Evolutionary conservation across 2,888 invertebrate genomes (phyloP).

Genomic region (Coremacera marginata): DNA sequence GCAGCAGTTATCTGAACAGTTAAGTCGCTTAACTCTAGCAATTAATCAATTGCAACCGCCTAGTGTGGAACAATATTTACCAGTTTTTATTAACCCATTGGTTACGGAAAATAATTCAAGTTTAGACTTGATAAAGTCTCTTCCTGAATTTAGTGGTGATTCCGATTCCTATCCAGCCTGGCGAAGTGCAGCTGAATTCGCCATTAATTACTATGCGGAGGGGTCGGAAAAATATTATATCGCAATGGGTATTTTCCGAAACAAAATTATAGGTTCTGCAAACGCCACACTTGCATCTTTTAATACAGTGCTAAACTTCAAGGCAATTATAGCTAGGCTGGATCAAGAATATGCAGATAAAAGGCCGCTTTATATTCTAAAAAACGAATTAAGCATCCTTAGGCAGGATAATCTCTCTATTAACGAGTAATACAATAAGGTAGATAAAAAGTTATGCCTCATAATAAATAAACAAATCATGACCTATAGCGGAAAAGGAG

Average conservation of each 20-base stretch:
- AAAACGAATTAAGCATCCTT: background rate
- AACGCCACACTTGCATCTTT: background rate
- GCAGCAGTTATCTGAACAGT: slow-evolving; percentile 31
- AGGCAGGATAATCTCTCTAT: background rate
- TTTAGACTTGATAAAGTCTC: background rate
- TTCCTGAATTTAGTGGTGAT: background rate
- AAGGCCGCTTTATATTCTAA: no score
- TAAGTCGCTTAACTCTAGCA: no score
- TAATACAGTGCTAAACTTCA: background rate
- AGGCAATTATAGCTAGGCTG: no score
- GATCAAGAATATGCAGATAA: no score
- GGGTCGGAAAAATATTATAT: background rate
- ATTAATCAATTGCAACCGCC: no score
- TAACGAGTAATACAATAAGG: background rate
- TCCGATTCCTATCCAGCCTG: background rate
- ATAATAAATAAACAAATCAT: no score
- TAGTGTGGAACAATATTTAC: no score
- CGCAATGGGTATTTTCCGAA: background rate
- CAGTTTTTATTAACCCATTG: no score
- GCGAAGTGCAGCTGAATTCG: background rate
- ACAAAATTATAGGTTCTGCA: background rate
- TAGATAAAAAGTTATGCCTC: no score
- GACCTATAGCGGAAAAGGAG: no score
- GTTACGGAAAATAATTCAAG: background rate
- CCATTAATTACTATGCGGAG: background rate